phyloP scores from a whole-genome alignment of 2,888 invertebrate species.

The Lasioglossum zephyrum region DNA sequence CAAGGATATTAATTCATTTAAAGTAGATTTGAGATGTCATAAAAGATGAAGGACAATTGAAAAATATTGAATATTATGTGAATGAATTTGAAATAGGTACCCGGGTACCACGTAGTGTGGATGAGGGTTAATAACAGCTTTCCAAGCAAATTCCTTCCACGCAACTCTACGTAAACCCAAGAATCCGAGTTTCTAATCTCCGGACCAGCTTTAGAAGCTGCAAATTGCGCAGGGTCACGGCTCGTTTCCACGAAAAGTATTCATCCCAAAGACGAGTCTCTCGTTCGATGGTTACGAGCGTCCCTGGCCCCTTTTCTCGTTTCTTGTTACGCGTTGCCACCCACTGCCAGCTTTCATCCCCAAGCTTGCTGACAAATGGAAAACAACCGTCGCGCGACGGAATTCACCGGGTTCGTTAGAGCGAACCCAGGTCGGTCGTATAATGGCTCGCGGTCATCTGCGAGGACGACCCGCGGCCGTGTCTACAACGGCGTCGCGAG shows the following conservation, averaged over 20 bases:
- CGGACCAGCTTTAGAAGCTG: neutral
- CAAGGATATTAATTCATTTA: too few relatives aligned
- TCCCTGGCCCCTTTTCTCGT: neutral
- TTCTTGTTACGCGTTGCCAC: neutral
- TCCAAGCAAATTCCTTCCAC: neutral
- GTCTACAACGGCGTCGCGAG: constrained; percentile 1
- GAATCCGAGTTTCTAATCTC: neutral
- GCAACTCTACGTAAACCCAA: neutral
- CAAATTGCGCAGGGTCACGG: neutral
- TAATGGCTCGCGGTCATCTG: constrained; percentile 53
- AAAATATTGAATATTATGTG: too few relatives aligned
- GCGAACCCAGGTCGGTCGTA: constrained; percentile 9
- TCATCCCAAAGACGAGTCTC: neutral
- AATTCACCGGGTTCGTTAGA: constrained; percentile 51
- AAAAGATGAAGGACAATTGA: too few relatives aligned
- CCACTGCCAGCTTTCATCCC: neutral
- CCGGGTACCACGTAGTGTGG: too few relatives aligned
- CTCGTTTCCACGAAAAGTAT: neutral
- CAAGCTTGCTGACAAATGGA: constrained; percentile 39
- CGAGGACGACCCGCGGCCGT: neutral
- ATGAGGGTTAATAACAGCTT: too few relatives aligned
- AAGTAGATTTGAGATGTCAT: too few relatives aligned
- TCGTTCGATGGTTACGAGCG: neutral
- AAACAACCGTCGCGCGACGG: constrained; percentile 40
- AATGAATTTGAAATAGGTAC: too few relatives aligned